Conservation (phyloP, 2,888 invertebrate genomes). For the Drosophila borborema region DNA sequence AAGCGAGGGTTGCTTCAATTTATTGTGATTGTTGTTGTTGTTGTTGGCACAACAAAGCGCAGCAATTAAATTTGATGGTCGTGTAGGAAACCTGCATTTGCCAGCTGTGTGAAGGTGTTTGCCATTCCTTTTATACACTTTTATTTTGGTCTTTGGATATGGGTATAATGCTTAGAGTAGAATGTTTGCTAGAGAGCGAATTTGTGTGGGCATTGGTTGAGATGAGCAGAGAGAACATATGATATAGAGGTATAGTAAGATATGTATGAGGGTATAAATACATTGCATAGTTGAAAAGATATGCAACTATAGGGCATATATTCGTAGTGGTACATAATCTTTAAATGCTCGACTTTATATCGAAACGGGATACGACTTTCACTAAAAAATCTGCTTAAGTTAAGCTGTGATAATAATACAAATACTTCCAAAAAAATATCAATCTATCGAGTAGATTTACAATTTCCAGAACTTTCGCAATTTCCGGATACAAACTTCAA, state of each 20-base stretch:
- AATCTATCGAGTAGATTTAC: background rate
- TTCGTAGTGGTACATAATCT: background rate
- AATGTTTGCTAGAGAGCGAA: conserved; percentile 2
- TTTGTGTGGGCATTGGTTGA: background rate
- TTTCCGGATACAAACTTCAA: background rate
- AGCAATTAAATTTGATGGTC: conserved; percentile 70
- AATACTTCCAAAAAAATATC: too few species aligned
- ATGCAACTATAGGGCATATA: background rate
- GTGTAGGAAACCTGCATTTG: conserved; percentile 50
- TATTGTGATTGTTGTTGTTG: conserved; percentile 51
- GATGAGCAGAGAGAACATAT: background rate
- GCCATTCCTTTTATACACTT: conserved; percentile 26
- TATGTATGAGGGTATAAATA: background rate
- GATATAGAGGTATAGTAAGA: background rate
- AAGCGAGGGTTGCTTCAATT: conserved; percentile 65
- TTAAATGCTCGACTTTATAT: too few species aligned
- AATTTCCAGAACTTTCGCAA: background rate
- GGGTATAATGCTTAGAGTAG: background rate
- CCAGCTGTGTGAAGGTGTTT: conserved; percentile 44
- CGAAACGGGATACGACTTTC: background rate
- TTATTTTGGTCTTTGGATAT: too few species aligned
- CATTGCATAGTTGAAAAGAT: background rate
- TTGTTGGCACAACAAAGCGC: conserved; percentile 74
- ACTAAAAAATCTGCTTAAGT: background rate
- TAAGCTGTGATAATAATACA: too few species aligned